Conservation (phyloP, 1,140 invertebrate species). For the Musca vetustissima region DNA sequence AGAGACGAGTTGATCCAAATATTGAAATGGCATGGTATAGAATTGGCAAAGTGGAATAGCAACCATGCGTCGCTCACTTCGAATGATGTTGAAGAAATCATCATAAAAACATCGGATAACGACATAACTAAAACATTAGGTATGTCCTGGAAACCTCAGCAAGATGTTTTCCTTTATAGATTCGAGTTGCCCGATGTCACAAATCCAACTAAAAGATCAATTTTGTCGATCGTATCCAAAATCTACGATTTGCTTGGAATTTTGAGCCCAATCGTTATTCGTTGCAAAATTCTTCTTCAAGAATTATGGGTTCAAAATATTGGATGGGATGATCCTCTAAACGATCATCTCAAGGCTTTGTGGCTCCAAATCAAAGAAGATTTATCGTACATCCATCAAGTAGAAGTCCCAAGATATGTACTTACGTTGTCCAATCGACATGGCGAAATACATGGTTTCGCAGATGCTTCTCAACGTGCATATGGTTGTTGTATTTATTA, state of each 20-base stretch:
- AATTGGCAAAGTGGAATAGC: conserved; percentile 18
- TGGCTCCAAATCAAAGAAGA: conserved; percentile 1
- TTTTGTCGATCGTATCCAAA: conserved; percentile 2
- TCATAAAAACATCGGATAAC: neutral
- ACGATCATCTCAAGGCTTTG: neutral
- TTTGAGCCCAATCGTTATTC: conserved; percentile 2
- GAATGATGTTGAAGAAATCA: neutral
- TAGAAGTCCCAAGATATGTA: conserved; percentile 10
- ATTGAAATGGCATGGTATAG: neutral
- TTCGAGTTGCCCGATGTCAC: neutral
- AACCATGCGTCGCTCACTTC: neutral
- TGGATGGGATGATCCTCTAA: conserved; percentile 13
- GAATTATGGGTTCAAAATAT: conserved; percentile 15
- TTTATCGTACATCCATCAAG: neutral
- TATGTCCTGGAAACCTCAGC: conserved; percentile 15
- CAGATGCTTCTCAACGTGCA: conserved; percentile 24
- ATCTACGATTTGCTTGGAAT: conserved; percentile 21
- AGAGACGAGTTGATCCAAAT: no score
- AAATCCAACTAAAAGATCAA: conserved; percentile 2
- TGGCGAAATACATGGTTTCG: conserved; percentile 27
- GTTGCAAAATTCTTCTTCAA: conserved; percentile 22
- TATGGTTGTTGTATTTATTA: conserved; percentile 29
- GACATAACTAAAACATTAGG: conserved; percentile 17
- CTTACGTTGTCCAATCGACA: neutral
- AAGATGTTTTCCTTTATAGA: conserved; percentile 7